phyloP scores from a whole-genome alignment of 2,888 invertebrate species.

The Stratiomys singularior region DNA sequence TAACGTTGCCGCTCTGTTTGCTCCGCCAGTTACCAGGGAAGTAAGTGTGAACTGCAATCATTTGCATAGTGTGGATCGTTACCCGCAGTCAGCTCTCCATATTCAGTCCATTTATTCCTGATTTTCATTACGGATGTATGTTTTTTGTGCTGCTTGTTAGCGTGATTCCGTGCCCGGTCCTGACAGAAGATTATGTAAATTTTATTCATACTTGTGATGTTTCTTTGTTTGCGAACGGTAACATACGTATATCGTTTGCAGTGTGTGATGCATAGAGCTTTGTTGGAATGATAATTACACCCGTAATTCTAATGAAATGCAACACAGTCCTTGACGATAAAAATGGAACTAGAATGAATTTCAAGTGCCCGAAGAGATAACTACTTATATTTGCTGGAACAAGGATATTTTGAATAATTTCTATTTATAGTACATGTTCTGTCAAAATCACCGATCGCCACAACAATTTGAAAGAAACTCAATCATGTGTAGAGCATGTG shows the following conservation, averaged over 20 bases:
- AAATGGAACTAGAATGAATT: too few relatives aligned
- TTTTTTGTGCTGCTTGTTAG: constrained; percentile 34
- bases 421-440: too few relatives aligned
- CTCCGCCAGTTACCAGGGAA: neutral
- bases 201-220: constrained; percentile 36
- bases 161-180: neutral
- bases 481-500: too few relatives aligned
- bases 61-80: constrained; percentile 35
- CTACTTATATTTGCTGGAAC: too few relatives aligned
- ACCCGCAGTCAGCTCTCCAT: constrained; percentile 14
- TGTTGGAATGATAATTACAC: too few relatives aligned
- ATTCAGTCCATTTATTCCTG: constrained; percentile 32
- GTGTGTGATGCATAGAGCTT: too few relatives aligned
- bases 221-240: neutral
- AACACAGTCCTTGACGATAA: too few relatives aligned
- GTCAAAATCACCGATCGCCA: too few relatives aligned
- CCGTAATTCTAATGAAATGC: too few relatives aligned
- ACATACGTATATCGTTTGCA: neutral
- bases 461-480: too few relatives aligned
- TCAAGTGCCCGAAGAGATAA: too few relatives aligned
- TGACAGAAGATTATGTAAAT: constrained; percentile 41
- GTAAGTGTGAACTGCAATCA: constrained; percentile 38
- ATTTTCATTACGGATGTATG: constrained; percentile 27
- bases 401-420: too few relatives aligned
- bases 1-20: constrained; percentile 21